phyloP scores from a whole-genome alignment of 2,113 vertebrate genomes.

The Ctenodactylus gundi region DNA sequence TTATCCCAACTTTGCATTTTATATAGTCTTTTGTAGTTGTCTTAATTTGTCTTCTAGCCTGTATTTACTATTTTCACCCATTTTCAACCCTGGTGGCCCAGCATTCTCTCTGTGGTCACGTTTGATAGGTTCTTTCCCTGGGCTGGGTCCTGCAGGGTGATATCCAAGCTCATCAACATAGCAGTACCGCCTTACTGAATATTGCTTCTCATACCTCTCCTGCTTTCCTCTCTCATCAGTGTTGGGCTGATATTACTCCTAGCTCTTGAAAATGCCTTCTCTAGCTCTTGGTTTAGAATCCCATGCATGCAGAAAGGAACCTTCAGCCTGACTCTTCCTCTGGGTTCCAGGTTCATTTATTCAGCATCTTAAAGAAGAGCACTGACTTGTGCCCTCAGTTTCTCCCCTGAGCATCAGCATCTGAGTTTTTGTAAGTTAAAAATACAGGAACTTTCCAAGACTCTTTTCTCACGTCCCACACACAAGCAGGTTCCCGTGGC shows the following conservation, averaged over 20 bases:
- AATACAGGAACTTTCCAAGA: neutral
- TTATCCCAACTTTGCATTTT: neutral
- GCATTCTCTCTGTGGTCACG: neutral
- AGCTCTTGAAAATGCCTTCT: neutral
- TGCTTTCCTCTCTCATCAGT: neutral
- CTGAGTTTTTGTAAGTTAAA: neutral
- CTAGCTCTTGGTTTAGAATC: neutral
- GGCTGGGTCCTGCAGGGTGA: neutral
- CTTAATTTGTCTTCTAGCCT: neutral
- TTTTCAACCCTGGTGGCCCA: neutral
- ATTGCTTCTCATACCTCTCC: neutral
- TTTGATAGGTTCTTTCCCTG: neutral
- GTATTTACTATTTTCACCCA: neutral
- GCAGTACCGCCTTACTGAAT: too few relatives aligned
- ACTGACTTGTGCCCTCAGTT: neutral
- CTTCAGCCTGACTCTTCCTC: neutral
- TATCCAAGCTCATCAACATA: neutral
- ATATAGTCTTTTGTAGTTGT: neutral
- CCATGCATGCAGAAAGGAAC: fast-evolving
- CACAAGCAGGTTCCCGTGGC: neutral
- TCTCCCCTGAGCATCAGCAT: neutral
- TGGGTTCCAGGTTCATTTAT: neutral
- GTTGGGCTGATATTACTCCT: neutral
- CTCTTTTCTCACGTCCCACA: neutral
- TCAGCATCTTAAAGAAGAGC: neutral